phyloP scores from a whole-genome alignment of 2,888 invertebrate species.

The Spodoptera littoralis region DNA sequence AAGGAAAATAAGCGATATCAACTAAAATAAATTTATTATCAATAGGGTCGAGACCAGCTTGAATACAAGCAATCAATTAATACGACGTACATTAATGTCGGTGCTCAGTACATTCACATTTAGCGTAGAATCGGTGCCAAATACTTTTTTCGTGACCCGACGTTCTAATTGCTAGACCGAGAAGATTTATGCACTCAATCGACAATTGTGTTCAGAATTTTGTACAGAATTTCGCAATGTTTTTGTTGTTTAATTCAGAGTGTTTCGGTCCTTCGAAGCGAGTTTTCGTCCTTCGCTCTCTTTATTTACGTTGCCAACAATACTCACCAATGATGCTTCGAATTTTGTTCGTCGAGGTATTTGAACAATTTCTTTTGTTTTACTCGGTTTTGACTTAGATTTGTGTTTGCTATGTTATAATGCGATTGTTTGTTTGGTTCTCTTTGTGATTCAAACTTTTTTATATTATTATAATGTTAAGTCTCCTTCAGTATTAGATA shows the following conservation, averaged over 20 bases:
- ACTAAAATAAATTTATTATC: constrained; percentile 22
- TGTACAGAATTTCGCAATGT: constrained; percentile 28
- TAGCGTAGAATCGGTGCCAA: constrained; percentile 46
- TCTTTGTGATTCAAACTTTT: constrained; percentile 2
- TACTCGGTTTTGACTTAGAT: constrained; percentile 23
- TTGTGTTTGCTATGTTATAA: constrained; percentile 16
- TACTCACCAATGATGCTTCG: constrained; percentile 47
- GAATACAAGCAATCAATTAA: constrained; percentile 49
- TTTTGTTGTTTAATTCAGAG: constrained; percentile 44
- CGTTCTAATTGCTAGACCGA: constrained; percentile 48
- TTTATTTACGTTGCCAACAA: constrained; percentile 46
- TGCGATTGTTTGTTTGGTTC: constrained; percentile 16
- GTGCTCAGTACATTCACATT: constrained; percentile 40
- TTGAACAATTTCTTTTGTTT: constrained; percentile 42
- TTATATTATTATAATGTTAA: no score
- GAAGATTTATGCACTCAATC: constrained; percentile 55
- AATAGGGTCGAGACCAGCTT: constrained; percentile 26
- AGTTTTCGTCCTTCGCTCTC: constrained; percentile 31
- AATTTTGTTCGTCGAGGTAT: constrained; percentile 32
- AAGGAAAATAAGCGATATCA: constrained; percentile 12
- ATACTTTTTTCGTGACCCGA: constrained; percentile 43
- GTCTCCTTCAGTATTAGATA: no score
- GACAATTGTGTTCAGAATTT: constrained; percentile 41
- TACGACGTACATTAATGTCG: constrained; percentile 42
- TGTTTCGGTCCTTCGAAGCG: constrained; percentile 39